Evolutionary conservation across 2,888 invertebrate species (phyloP), one percentile per base, ranked within the genome.

Genomic region (Bombylius major): DNA sequence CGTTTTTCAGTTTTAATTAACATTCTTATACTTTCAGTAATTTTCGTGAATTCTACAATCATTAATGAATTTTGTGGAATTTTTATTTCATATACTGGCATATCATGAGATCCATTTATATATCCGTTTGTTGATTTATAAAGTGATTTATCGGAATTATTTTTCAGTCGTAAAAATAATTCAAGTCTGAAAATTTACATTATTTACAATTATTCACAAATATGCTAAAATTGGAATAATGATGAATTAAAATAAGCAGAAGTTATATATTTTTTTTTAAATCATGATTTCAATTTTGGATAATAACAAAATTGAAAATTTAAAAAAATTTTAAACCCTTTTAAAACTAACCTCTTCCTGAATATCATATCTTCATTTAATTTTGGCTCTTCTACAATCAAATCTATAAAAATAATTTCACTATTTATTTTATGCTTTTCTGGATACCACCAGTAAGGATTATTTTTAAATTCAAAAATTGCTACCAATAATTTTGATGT

Each of bases 371-470:
- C 36, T 9, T 54, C 11, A 44, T 49, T 36, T n/a, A 49, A 9
- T 31, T 23, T 23, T 49, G 32, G 9, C 32, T 54, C 8, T 60
- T 23, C 23, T 23, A 23, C 53, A 47, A 62, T 63, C 1, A 52
- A 59, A 32, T 62, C 61, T 0, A 67, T 44, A 6, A 61, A 57
- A 2, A 67, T 51, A 4, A 65, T 56, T 5, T 62, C 51, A 0
- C 62, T 62, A 32, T 54, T 58, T 1, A 62, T 39, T 13, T 58
- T 57, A 31, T 56, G 50, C 42, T 64, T 58, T 14, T 62, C 62
- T 6, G 67, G 67, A 61, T 60, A 62, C 67, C 67, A 68, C 67
- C 67, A 68, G 55, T 64, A 63, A 6, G 64, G 63, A 58, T 66
- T 66, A 5, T 55, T 49, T 33, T 50, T 45, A 7, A 53, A 39